Base-by-base conservation (phyloP, 1,140 invertebrate species). In the Lanistes nyassanus region DNA sequence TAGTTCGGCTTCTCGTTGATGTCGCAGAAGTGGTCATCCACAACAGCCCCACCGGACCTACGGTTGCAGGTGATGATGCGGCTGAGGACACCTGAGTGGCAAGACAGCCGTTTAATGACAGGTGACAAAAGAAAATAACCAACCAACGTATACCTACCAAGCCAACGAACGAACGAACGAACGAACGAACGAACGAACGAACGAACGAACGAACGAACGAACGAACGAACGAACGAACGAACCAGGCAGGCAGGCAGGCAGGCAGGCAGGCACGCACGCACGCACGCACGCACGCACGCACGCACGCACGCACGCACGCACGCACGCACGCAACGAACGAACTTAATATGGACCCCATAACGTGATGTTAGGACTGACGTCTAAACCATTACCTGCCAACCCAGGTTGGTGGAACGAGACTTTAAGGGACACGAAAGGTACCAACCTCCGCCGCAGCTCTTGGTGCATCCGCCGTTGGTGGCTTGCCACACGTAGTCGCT, bases 401-500 rank as follows among this genome's bases (percentile, higher is more conserved):
- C n/a, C n/a, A n/a, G n/a, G n/a, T n/a, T n/a, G n/a, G n/a, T n/a
- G n/a, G n/a, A n/a, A n/a, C n/a, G n/a, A n/a, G n/a, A n/a, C n/a
- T n/a, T n/a, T n/a, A n/a, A n/a, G n/a, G n/a, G n/a, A n/a, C n/a
- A n/a, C n/a, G n/a, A n/a, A n/a, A 23, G 42, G 13, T 34, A 21
- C 66, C 26, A 29, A 78, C 77, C 77, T 68, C 66, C 67, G n/a
- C 71, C 75, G 56, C 78, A 79, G 4, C 56, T 47, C 39, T 56
- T 55, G 53, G 42, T 74, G 55, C 78, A 79, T 0, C 3, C n/a
- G 21, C 37, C 58, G 47, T 65, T 69, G 31, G 19, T 42, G 3
- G 75, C 21, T 19, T 23, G 62, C 78, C 78, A 79, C 36, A 21
- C 65, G 39, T 76, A 75, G 31, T 65, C 55, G 19, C n/a, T 39